Conservation (phyloP, 1,140 invertebrate genomes). For the Heliconius nattereri region DNA sequence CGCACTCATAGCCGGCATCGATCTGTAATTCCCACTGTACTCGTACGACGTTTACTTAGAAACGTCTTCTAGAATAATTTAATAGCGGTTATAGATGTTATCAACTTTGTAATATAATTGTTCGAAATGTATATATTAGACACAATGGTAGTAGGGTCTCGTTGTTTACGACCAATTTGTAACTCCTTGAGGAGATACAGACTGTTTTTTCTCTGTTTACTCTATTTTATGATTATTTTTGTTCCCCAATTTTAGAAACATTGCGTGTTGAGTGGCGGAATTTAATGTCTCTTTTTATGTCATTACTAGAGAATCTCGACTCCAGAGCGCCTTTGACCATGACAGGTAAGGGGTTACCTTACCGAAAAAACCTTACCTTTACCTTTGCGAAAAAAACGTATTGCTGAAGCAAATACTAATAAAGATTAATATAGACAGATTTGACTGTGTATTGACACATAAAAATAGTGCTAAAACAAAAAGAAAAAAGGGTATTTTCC, state of each 20-base stretch:
- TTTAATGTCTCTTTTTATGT: too few species aligned
- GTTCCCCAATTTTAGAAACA: too few species aligned
- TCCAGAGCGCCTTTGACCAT: too few species aligned
- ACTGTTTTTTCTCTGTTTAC: too few species aligned
- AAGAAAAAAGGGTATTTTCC: background rate
- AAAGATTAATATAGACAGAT: background rate
- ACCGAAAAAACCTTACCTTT: too few species aligned
- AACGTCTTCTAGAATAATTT: constrained; percentile 2
- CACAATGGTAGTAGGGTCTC: background rate
- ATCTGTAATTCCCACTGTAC: constrained; percentile 4
- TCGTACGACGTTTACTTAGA: background rate
- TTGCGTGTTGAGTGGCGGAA: too few species aligned
- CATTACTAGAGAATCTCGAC: too few species aligned
- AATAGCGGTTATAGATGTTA: background rate
- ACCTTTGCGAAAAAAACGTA: background rate
- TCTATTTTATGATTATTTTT: too few species aligned
- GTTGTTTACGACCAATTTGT: background rate
- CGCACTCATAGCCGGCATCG: background rate
- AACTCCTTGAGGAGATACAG: too few species aligned
- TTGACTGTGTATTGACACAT: background rate
- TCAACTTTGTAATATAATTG: background rate
- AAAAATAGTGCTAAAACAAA: background rate
- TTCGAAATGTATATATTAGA: background rate
- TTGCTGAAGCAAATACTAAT: background rate
- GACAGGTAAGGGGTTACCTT: too few species aligned